Conservation (phyloP, 2,888 invertebrate species). For the Macrophya annulata region DNA sequence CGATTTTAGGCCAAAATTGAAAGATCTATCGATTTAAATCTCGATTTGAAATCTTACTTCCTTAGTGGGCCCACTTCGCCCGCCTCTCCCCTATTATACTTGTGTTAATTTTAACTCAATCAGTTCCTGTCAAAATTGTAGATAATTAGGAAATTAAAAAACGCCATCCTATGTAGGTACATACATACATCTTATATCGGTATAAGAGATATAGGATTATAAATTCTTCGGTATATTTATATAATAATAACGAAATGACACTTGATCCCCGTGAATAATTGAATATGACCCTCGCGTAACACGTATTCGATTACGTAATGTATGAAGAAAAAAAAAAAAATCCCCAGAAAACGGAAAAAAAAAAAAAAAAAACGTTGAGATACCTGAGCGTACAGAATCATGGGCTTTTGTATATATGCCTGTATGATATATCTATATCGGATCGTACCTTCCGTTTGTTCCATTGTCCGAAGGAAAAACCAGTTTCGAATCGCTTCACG, state of each 20-base stretch:
- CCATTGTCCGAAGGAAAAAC: conserved; percentile 37
- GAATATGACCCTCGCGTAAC: conserved; percentile 27
- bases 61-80: too few species aligned
- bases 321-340: conserved; percentile 6
- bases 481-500: conserved; percentile 48
- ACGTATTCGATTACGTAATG: conserved; percentile 48
- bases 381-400: conserved; percentile 45
- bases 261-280: conserved; percentile 38
- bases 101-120: neutral
- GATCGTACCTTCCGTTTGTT: conserved; percentile 7
- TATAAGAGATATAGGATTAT: neutral
- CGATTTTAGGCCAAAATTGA: too few species aligned
- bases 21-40: too few species aligned
- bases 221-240: neutral
- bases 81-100: too few species aligned
- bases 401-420: conserved; percentile 14
- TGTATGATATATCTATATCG: neutral
- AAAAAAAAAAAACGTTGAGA: neutral
- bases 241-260: conserved; percentile 4
- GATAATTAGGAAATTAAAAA: neutral
- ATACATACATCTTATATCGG: neutral
- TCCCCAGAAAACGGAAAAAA: neutral
- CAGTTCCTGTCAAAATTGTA: neutral
- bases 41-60: too few species aligned
- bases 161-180: neutral